Conservation (phyloP, 2,888 invertebrate genomes). For the Microctonus aethiopoides region DNA sequence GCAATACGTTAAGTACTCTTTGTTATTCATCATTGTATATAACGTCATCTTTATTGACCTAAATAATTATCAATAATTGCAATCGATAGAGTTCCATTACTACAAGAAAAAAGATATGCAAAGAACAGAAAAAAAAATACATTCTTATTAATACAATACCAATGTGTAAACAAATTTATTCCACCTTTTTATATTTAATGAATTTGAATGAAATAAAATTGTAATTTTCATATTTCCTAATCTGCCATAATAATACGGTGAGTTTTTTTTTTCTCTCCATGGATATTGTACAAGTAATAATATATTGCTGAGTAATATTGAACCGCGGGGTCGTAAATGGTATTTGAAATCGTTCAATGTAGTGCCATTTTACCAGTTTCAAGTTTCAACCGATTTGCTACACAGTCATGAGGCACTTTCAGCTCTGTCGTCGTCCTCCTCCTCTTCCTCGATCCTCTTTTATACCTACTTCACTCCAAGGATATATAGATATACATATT, state of each 20-base stretch:
- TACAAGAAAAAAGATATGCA: slow-evolving; percentile 51
- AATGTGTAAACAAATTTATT: background rate
- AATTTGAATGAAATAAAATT: background rate
- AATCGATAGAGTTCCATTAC: slow-evolving; percentile 63
- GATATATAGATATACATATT: background rate
- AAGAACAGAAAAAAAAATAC: slow-evolving; percentile 53
- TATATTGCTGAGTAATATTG: slow-evolving; percentile 7
- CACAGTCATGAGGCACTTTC: slow-evolving; percentile 25
- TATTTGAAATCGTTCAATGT: slow-evolving; percentile 7
- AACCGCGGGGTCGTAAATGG: slow-evolving; percentile 1
- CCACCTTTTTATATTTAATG: background rate
- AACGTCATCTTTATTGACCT: slow-evolving; percentile 65
- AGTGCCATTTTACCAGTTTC: background rate
- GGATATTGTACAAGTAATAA: background rate
- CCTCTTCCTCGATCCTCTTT: background rate
- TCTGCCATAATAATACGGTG: background rate
- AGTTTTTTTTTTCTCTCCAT: slow-evolving; percentile 11
- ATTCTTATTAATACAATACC: slow-evolving; percentile 64
- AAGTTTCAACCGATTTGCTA: slow-evolving; percentile 3
- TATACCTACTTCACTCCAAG: background rate
- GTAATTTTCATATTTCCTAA: background rate
- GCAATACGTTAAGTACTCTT: slow-evolving; percentile 48
- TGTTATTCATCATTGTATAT: slow-evolving; percentile 66
- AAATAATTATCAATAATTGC: slow-evolving; percentile 60
- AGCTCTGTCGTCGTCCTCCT: background rate